Evolutionary conservation across 2,113 vertebrate species (phyloP).

Genomic region (Xenus cinereus): DNA sequence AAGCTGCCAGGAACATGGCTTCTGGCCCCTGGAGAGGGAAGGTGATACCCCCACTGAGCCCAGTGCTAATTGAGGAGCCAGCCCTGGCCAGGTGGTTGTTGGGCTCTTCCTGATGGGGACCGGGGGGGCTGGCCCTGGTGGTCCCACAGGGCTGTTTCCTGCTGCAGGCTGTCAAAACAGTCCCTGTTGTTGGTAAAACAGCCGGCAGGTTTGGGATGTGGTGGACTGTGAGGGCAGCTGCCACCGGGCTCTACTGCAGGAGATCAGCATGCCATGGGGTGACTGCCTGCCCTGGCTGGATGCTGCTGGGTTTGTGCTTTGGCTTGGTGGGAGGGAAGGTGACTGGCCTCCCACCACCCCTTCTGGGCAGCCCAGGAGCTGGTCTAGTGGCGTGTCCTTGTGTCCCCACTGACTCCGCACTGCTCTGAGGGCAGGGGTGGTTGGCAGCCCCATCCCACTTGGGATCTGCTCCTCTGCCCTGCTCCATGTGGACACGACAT

Average conservation of each 20-base stretch:
- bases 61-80: neutral
- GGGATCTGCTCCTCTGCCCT: neutral
- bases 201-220: neutral
- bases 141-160: constrained; percentile 14
- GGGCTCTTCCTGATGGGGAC: neutral
- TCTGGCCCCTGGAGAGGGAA: neutral
- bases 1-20: neutral
- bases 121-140: neutral
- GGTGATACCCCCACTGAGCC: neutral
- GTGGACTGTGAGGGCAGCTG: neutral
- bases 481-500: accelerated
- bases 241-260: neutral
- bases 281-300: neutral
- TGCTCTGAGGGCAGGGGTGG: neutral
- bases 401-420: neutral
- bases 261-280: accelerated
- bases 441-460: neutral
- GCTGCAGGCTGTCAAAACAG: constrained; percentile 54
- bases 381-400: accelerated
- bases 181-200: constrained; percentile 9
- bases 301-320: neutral
- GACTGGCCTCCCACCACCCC: accelerated
- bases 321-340: neutral
- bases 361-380: neutral
- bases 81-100: neutral